Percentiles rank a stretch among this genome's conserved stretches.
These are phyloP conservation scores for Zeus faber DNA, from an alignment of 2,113 vertebrate species.

Conservation along the genomic window DNA sequence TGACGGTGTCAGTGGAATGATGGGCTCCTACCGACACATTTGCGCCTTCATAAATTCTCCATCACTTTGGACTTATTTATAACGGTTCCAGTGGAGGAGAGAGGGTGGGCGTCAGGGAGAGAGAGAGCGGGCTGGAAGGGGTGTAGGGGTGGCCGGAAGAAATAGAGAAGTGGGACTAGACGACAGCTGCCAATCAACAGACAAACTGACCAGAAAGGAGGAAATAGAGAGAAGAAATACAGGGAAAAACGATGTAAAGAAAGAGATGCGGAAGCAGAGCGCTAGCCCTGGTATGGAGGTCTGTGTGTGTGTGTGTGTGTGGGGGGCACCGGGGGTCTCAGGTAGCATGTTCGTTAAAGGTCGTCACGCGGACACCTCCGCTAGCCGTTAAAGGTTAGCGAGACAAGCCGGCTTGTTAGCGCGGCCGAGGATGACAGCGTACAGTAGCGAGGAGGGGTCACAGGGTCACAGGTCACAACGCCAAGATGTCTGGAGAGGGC, in stretches of 20 bases:
- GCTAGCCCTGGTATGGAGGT: neutral
- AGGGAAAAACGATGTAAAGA: slow-evolving; percentile 6
- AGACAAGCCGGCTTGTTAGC: slow-evolving; percentile 66
- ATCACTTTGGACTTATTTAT: slow-evolving; percentile 43
- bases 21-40: slow-evolving; percentile 41
- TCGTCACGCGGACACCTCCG: slow-evolving; percentile 48
- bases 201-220: slow-evolving; percentile 8
- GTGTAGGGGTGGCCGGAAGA: too few relatives aligned
- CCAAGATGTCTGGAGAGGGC: slow-evolving; percentile 4
- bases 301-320: neutral
- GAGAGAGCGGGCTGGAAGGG: slow-evolving; percentile 12
- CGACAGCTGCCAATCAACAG: too few relatives aligned
- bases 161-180: too few relatives aligned
- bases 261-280: neutral
- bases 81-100: slow-evolving; percentile 3
- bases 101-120: neutral
- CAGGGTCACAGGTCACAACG: slow-evolving; percentile 31
- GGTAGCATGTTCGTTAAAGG: slow-evolving; percentile 62
- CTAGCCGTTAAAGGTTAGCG: slow-evolving; percentile 65
- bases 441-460: slow-evolving; percentile 21
- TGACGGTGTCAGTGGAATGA: slow-evolving; percentile 44
- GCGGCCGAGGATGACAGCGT: slow-evolving; percentile 33
- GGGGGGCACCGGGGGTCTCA: slow-evolving; percentile 29
- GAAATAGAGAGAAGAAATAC: slow-evolving; percentile 6
- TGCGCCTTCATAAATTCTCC: slow-evolving; percentile 50